Conservation (phyloP, 2,113 vertebrate species). For the Elaphurus davidianus region DNA sequence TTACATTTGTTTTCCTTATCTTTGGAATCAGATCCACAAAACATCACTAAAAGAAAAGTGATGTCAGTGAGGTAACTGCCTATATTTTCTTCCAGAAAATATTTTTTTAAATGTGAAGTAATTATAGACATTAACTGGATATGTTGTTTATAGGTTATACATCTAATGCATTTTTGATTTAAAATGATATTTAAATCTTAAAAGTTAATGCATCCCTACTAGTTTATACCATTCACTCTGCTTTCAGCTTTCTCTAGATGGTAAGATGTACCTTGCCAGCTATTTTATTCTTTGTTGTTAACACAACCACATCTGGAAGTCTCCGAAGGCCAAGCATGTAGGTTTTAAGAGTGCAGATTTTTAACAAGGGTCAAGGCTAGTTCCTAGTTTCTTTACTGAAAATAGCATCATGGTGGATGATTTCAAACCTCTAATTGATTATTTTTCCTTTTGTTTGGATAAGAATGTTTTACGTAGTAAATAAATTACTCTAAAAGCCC, state of each 20-base stretch:
- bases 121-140: not conserved
- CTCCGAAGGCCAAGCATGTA: not conserved
- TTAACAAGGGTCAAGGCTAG: not conserved
- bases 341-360: constrained; percentile 41
- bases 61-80: not conserved
- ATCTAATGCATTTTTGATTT: not conserved
- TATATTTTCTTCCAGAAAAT: not conserved
- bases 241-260: not conserved
- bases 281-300: constrained; percentile 18
- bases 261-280: not conserved
- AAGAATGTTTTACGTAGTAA: not conserved
- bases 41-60: not conserved
- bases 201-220: not conserved
- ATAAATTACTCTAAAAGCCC: not conserved
- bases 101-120: not conserved
- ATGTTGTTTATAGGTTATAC: not conserved
- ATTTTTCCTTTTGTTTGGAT: constrained; percentile 34
- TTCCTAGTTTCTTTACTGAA: constrained; percentile 13
- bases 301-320: constrained; percentile 2
- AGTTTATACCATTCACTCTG: not conserved
- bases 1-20: not conserved
- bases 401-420: constrained; percentile 18
- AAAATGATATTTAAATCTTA: constrained; percentile 2
- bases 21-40: not conserved
- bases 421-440: constrained; percentile 16